Base-by-base conservation (phyloP, 2,888 invertebrate genomes). In the Creontiades dilutus region DNA sequence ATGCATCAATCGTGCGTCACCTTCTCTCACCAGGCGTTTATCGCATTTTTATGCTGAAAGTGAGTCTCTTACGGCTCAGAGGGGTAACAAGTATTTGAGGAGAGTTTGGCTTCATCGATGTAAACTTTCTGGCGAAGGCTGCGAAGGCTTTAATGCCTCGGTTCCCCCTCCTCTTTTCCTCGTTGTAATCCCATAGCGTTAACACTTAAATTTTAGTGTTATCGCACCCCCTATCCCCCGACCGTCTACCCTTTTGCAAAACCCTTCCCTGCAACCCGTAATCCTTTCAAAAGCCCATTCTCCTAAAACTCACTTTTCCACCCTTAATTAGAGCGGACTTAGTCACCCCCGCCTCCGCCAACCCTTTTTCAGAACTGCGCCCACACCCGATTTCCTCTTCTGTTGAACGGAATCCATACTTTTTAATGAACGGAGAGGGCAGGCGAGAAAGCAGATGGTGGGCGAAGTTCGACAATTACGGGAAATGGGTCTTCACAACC, bases 131-230 rank as follows among this genome's bases (percentile, higher is more conserved):
- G 27, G 85, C 57, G 37, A 11, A 55, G 85, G 55, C 37, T 37
- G 61, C 85, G 23, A 85, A 57, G 61, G 28, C 57, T 23, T 75
- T 86, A 86, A 46, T 75, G 46, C 75, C 19, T n/a, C 68, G 11
- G 16, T 12, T 7, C 27, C 52, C 47, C 7, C 48, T 19, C 47
- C 81, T 16, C 28, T 81, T 48, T 82, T 82, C 68, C 68, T 19
- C 55, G 88, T 78, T 88, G 88, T 88, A 88, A 88, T 88, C 88
- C 88, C 55, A 55, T 68, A 75, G 52, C 84, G 89, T 80, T 89
- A 89, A 89, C 89, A 89, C 48, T 89, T 68, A 89, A 84, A 89
- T 89, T 89, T 84, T 68, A 89, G 84, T 89, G 89, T 89, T 89
- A 89, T 89, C 89, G 84, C 80, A 23, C 37, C 80, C 55, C 80